Evolutionary conservation across 2,113 vertebrate genomes (phyloP).

Genomic region (Aldabrachelys gigantea): DNA sequence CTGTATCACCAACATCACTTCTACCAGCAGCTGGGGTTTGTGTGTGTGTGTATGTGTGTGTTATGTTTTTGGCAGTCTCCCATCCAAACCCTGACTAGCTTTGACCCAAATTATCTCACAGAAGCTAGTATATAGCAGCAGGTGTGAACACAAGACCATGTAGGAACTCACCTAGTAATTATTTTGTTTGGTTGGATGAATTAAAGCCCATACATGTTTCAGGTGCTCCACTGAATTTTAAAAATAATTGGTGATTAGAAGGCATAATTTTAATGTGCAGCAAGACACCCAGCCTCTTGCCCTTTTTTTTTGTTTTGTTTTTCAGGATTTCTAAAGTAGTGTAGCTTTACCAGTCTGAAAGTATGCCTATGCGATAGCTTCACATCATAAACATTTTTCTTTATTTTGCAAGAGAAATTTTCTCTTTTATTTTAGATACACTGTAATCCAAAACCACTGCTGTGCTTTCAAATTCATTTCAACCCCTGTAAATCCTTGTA

Average conservation of each 20-base stretch:
- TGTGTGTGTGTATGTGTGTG: neutral
- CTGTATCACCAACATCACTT: neutral
- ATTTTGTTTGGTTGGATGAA: neutral
- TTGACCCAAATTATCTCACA: neutral
- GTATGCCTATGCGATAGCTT: neutral
- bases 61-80: neutral
- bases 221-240: neutral
- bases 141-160: neutral
- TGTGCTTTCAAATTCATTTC: constrained; percentile 38
- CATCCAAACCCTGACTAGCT: neutral
- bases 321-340: neutral
- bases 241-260: neutral
- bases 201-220: neutral
- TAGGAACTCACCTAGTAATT: neutral
- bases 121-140: neutral
- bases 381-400: neutral
- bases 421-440: neutral
- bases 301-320: neutral
- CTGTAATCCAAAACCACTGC: constrained; percentile 7
- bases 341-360: neutral
- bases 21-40: neutral
- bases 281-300: neutral
- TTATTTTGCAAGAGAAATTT: neutral
- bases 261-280: neutral
- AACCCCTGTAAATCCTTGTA: neutral